phyloP scores from a whole-genome alignment of 2,113 vertebrate species.

The Perognathus longimembris region DNA sequence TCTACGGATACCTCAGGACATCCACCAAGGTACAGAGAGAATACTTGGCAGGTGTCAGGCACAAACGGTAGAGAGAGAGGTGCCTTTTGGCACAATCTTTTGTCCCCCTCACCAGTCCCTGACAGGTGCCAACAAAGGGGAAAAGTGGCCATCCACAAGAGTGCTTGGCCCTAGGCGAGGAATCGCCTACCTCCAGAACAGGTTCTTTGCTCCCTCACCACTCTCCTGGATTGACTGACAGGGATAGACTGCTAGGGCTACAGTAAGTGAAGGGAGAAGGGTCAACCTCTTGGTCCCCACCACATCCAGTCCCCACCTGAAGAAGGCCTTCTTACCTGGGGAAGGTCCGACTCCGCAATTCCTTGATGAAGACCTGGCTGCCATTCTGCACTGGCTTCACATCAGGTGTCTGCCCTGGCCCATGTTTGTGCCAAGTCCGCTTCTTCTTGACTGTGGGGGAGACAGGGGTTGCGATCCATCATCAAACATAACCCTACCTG shows the following conservation, averaged over 20 bases:
- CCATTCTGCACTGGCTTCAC: slow-evolving; percentile 97
- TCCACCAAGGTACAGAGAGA: background rate
- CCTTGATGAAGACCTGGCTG: slow-evolving; percentile 98
- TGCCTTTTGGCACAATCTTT: background rate
- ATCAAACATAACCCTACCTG: background rate
- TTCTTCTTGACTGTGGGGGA: slow-evolving; percentile 96
- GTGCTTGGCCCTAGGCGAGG: background rate
- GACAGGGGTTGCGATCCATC: background rate
- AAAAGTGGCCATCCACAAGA: background rate
- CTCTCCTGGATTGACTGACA: background rate
- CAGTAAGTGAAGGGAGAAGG: background rate
- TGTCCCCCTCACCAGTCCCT: background rate
- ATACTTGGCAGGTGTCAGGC: background rate
- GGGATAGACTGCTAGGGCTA: background rate
- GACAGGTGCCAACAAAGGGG: background rate
- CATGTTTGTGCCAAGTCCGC: slow-evolving; percentile 96
- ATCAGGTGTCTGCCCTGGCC: slow-evolving; percentile 93
- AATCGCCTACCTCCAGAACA: background rate
- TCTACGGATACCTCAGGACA: too few relatives aligned
- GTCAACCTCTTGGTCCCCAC: background rate
- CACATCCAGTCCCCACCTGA: background rate
- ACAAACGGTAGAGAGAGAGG: background rate
- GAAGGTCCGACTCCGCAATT: slow-evolving; percentile 96
- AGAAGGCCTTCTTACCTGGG: slow-evolving; percentile 90
- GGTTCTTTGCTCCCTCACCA: background rate